These are phyloP conservation scores for Globia sparganii DNA, from an alignment of 2,888 invertebrate genomes.

Conservation along the genomic window DNA sequence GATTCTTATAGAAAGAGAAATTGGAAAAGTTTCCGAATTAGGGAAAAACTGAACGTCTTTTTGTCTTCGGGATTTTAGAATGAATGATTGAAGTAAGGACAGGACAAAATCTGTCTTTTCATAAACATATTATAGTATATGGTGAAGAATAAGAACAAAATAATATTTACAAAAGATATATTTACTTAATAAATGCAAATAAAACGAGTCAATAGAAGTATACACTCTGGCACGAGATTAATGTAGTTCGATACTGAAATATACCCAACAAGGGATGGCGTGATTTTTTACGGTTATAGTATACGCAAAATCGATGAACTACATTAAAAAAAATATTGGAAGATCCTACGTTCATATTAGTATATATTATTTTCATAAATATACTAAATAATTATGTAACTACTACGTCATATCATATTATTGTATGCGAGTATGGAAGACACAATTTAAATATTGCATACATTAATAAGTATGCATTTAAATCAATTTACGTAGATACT, in stretches of 20 bases:
- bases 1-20: neutral
- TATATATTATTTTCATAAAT: neutral
- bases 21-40: neutral
- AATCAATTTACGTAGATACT: constrained; percentile 23
- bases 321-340: neutral
- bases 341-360: neutral
- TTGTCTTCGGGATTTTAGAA: neutral
- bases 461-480: neutral
- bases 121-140: neutral
- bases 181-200: constrained; percentile 28
- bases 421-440: constrained; percentile 38
- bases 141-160: neutral
- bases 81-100: neutral
- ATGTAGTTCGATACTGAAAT: constrained; percentile 9
- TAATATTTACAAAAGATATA: constrained; percentile 17
- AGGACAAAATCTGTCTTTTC: neutral
- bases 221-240: constrained; percentile 13
- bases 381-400: neutral
- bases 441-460: constrained; percentile 22
- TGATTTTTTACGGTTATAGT: neutral
- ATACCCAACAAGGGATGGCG: neutral
- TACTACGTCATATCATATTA: constrained; percentile 24
- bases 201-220: neutral
- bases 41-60: neutral
- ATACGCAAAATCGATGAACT: neutral